Evolutionary conservation across 2,113 vertebrate genomes (phyloP), one percentile per base, ranked within the genome.

Genomic region (Hepsetus odoe): DNA sequence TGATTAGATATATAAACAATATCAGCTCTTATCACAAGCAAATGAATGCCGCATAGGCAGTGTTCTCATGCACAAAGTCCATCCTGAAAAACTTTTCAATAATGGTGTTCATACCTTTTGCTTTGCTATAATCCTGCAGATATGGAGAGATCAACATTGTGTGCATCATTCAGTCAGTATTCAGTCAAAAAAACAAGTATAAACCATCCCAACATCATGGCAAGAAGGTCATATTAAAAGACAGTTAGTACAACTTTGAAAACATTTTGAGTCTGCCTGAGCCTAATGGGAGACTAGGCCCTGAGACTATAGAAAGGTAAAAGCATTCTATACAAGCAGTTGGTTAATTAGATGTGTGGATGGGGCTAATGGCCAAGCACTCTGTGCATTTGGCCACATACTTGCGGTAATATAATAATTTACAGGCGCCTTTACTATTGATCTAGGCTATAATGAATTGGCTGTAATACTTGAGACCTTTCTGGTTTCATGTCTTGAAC

Each of bases 301-400:
- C 26, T 42, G 33, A 55, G n/a, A n/a, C n/a, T n/a, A 20, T n/a
- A 40, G 44, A 16, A 18, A 35, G 42, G 11, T 20, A 4, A 49
- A 49, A 18, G 58, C 13, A 14, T 16, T 1, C 12, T 20, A 53
- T 26, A 53, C 2, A 68, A 51, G 16, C 74, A 32, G 22, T 44
- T 77, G 26, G 20, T 35, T 77, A 77, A 71, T 49, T 71, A 77
- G 66, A 20, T 49, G 28, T 10, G 28, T 26, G 42, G 35, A 51
- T 51, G 42, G 51, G 12, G 62, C 33, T 38, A 67, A 55, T 24
- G 20, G 74, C 61, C 26, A 42, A 38, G 65, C 38, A 8, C 26
- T 59, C 53, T 24, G 33, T 49, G 7, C 40, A 40, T 62, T 51
- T n/a, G 42, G 40, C 28, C 30, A 71, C 32, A 35, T 77, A 38